These are phyloP conservation scores for Piaya cayana DNA, from an alignment of 2,113 vertebrate genomes.

Conservation along the genomic window DNA sequence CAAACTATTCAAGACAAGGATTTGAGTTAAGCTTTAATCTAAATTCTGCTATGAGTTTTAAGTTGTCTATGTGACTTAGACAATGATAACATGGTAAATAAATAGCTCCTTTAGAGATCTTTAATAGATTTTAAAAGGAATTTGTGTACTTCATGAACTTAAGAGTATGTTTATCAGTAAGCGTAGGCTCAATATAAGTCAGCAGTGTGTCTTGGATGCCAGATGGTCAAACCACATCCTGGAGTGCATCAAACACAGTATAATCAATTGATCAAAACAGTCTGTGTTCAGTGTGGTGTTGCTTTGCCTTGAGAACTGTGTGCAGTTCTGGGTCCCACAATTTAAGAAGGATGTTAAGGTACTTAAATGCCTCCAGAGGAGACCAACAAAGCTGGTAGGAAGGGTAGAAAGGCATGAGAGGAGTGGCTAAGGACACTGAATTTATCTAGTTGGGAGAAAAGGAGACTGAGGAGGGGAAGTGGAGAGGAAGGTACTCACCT, in stretches of 20 bases:
- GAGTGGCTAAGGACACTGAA: not conserved
- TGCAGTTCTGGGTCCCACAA: not conserved
- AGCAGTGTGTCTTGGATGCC: not conserved
- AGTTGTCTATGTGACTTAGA: not conserved
- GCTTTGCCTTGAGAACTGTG: not conserved
- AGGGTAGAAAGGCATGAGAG: not conserved
- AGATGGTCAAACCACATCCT: not conserved
- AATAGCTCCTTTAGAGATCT: not conserved
- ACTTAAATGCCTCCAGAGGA: not conserved
- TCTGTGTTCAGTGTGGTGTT: too few relatives aligned
- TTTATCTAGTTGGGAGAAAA: not conserved
- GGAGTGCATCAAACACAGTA: not conserved
- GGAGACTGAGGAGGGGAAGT: not conserved
- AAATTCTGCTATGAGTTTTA: not conserved
- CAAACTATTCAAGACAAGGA: not conserved
- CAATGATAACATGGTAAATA: not conserved
- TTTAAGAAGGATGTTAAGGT: too few relatives aligned
- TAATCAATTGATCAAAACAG: accelerated
- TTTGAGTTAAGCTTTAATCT: not conserved
- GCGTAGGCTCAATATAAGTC: accelerated
- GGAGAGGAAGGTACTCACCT: not conserved
- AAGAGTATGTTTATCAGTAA: not conserved
- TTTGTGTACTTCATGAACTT: not conserved
- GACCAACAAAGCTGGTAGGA: not conserved
- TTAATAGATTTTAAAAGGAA: not conserved